These are phyloP conservation scores for Reticulitermes lucifugus DNA, from an alignment of 2,888 invertebrate genomes.

Conservation along the genomic window DNA sequence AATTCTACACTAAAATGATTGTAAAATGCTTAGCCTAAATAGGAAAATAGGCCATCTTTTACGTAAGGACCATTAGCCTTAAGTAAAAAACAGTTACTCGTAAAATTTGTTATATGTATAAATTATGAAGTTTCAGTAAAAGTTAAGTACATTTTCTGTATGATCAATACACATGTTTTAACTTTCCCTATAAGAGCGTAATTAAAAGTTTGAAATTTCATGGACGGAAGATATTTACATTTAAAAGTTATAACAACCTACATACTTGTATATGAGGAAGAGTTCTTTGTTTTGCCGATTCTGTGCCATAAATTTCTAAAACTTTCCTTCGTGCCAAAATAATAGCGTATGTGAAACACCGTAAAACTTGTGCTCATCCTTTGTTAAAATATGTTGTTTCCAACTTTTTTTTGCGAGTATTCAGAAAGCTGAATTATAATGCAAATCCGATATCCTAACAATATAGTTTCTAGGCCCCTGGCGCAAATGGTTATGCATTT, in stretches of 20 bases:
- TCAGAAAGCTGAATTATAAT: conserved; percentile 32
- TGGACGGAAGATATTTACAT: not conserved
- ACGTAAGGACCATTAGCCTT: too few species aligned
- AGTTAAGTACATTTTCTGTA: too few species aligned
- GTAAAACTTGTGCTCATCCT: conserved; percentile 29
- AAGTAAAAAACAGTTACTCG: too few species aligned
- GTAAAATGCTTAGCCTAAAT: too few species aligned
- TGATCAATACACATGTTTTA: too few species aligned
- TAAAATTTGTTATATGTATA: too few species aligned
- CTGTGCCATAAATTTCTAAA: conserved; percentile 21
- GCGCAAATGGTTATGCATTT: conserved; percentile 41
- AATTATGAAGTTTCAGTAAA: too few species aligned
- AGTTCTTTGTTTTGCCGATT: conserved; percentile 18
- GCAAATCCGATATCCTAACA: conserved; percentile 40
- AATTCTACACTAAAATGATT: too few species aligned
- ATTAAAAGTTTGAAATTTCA: not conserved
- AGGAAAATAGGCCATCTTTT: too few species aligned
- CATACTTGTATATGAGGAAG: not conserved
- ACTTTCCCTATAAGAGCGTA: too few species aligned
- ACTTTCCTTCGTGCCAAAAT: conserved; percentile 7
- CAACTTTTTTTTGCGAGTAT: conserved; percentile 25
- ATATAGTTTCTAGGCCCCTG: conserved; percentile 25
- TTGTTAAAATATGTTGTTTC: conserved; percentile 42
- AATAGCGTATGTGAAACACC: not conserved
- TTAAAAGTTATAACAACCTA: not conserved